Evolutionary conservation across 2,888 invertebrate species (phyloP).

Genomic region (Macaria notata): DNA sequence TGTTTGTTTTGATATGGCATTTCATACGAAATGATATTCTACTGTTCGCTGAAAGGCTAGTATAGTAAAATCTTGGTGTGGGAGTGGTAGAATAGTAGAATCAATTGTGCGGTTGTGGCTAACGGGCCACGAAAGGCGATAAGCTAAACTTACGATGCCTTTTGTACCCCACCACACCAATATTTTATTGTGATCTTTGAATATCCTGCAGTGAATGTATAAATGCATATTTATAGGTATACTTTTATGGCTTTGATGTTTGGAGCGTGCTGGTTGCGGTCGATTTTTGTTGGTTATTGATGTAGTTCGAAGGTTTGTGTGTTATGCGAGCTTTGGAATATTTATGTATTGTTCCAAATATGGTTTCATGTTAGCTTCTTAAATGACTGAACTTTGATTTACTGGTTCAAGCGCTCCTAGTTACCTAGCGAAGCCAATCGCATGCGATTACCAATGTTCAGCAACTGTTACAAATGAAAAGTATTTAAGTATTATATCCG

Average conservation of each 20-base stretch:
- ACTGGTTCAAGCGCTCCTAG: too few relatives aligned
- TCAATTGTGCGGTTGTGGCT: constrained; percentile 72
- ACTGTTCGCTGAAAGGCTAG: constrained; percentile 11
- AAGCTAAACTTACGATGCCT: constrained; percentile 73
- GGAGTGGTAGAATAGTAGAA: constrained; percentile 56
- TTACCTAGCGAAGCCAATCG: too few relatives aligned
- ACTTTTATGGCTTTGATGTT: constrained; percentile 12
- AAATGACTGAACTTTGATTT: too few relatives aligned
- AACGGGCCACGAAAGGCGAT: constrained; percentile 70
- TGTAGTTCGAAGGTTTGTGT: background rate
- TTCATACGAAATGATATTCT: too few relatives aligned
- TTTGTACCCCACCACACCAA: constrained; percentile 58
- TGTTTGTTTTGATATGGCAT: too few relatives aligned
- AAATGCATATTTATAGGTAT: constrained; percentile 7
- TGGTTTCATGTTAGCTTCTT: too few relatives aligned
- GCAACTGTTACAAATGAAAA: too few relatives aligned
- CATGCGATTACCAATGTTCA: too few relatives aligned
- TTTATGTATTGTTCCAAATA: background rate
- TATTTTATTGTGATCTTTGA: constrained; percentile 60
- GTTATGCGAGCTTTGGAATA: background rate
- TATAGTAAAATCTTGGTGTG: constrained; percentile 51
- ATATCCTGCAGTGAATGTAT: constrained; percentile 33
- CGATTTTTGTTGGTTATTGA: background rate
- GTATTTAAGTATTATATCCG: too few relatives aligned
- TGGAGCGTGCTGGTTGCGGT: constrained; percentile 5